Evolutionary conservation across 2,797 vertebrate genomes (phyloP), one percentile per base, ranked within the genome.

Genomic region (Dromococcyx pavoninus): DNA sequence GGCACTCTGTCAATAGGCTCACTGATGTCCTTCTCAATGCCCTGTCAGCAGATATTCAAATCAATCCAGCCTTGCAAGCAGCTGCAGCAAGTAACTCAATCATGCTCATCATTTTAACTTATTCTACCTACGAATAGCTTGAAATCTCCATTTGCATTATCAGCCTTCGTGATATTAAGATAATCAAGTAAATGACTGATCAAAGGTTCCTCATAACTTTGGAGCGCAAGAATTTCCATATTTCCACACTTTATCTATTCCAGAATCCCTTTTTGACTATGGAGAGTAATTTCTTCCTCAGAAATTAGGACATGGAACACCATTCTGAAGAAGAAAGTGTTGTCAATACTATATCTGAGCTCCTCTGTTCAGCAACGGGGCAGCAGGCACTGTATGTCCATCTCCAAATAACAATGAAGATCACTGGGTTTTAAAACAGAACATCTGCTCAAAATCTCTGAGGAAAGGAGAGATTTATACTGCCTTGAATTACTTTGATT

Each of bases 61-160:
- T 83, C 84, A 85, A 83, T 88, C 84, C 74, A 94, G 27, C 57
- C 69, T 81, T 75, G 75, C 44, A 89, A 89, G 86, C 84, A 93
- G 72, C 81, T 85, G 72, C 5, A 2, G 58, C 54, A 85, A 94
- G 77, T 69, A 92, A 87, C 74, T 93, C 64, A 70, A 95, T 89
- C 91, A 86, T 4, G 10, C 79, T 91, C 78, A 91, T 73, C 84
- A 83, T 65, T 93, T 93, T 88, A 92, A 93, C 75, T 94, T 74
- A 64, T 79, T 69, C 86, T 93, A 61, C 86, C 83, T 74, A 91
- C 56, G 92, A 86, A 94, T 83, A 93, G 81, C 89, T 50, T 93
- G 86, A 96, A 95, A 95, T 89, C 82, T 89, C 78, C 61, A 89
- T 95, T 96, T 92, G 35, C 69, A 78, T 93, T 91, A 92, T 93